A percentile compares a stretch with the other conserved stretches of the same genome.
Conservation (phyloP, 2,888 invertebrate genomes). For the Chydorus sphaericus region DNA sequence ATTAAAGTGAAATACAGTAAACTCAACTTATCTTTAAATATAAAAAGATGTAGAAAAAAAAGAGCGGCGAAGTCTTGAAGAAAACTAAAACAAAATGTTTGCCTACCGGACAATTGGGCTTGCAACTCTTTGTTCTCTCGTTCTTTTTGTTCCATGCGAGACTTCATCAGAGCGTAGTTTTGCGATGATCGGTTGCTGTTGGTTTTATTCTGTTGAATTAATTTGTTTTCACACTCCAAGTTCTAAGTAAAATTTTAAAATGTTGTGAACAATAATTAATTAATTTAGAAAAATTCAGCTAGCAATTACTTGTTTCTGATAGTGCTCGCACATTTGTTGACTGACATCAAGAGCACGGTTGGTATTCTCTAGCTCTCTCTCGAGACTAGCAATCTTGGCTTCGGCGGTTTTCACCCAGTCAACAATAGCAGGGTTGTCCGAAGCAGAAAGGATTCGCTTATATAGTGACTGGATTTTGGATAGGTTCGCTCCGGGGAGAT, state of each 20-base stretch:
- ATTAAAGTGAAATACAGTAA: too few species aligned
- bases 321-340: slow-evolving; percentile 1
- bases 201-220: background rate
- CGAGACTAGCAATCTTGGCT: background rate
- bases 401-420: slow-evolving; percentile 11
- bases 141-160: slow-evolving; percentile 2
- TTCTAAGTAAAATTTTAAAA: background rate
- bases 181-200: background rate
- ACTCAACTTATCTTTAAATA: too few species aligned
- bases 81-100: background rate
- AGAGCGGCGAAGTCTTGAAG: background rate
- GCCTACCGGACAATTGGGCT: background rate
- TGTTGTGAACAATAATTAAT: background rate
- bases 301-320: background rate
- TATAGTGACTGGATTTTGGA: slow-evolving; percentile 8
- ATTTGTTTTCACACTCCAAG: background rate
- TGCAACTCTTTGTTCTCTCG: slow-evolving; percentile 7
- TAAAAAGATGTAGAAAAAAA: background rate
- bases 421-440: slow-evolving; percentile 9
- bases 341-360: background rate
- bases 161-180: background rate
- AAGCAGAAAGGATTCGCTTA: slow-evolving; percentile 1
- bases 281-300: too few species aligned
- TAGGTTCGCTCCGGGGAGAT: slow-evolving; percentile 1
- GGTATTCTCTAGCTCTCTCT: background rate